Conservation (phyloP, 2,113 vertebrate genomes). For the Gadus macrocephalus region DNA sequence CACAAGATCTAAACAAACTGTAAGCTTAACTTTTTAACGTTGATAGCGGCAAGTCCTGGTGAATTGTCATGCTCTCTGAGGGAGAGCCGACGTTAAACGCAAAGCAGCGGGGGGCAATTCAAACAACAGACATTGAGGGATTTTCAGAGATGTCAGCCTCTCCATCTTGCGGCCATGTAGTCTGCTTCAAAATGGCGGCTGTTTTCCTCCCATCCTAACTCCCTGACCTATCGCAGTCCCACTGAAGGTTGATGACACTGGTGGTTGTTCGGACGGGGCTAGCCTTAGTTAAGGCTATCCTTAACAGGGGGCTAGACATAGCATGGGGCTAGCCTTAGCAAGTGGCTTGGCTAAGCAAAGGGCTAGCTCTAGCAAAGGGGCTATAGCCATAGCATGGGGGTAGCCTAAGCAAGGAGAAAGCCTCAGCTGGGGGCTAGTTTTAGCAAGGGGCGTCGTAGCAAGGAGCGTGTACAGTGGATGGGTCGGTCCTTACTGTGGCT, state of each 20-base stretch:
- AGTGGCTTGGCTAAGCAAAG: conserved; percentile 4
- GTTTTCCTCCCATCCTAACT: neutral
- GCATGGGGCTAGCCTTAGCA: too few relatives aligned
- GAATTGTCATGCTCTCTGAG: conserved; percentile 31
- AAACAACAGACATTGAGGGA: too few relatives aligned
- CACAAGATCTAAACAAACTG: neutral
- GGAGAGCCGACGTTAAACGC: too few relatives aligned
- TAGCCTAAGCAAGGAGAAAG: too few relatives aligned
- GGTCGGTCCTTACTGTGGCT: conserved; percentile 20
- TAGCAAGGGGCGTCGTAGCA: too few relatives aligned
- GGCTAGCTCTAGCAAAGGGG: neutral
- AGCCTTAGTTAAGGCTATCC: conserved; percentile 9
- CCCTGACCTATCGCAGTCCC: conserved; percentile 2
- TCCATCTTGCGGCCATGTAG: neutral
- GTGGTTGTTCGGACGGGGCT: neutral
- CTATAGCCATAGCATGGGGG: conserved; percentile 6
- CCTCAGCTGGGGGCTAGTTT: too few relatives aligned
- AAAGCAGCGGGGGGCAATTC: too few relatives aligned
- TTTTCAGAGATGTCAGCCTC: too few relatives aligned
- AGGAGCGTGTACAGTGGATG: conserved; percentile 12
- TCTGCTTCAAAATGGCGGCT: neutral
- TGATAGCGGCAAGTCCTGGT: conserved; percentile 8
- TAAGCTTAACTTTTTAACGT: neutral
- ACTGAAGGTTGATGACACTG: conserved; percentile 12
- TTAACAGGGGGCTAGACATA: neutral